Conservation (phyloP, 2,797 vertebrate species). For the Anniella stebbinsi region DNA sequence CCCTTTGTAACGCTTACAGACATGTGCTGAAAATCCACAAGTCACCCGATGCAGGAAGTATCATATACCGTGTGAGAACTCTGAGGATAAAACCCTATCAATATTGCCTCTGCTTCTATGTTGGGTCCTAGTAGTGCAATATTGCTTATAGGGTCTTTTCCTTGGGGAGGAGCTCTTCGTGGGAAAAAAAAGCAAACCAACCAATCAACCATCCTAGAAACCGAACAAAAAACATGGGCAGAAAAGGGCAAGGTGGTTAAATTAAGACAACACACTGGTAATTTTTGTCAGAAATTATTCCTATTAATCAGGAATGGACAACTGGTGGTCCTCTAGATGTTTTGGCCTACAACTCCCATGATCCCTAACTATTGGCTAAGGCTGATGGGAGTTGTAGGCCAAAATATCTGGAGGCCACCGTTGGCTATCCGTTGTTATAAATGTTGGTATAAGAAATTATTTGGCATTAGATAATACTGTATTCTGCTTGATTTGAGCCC, state of each 20-base stretch:
- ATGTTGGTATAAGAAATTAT: conserved; percentile 50
- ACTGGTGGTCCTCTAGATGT: too few relatives aligned
- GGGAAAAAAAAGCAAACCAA: conserved; percentile 67
- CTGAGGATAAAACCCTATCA: conserved; percentile 93
- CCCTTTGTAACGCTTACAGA: conserved; percentile 67
- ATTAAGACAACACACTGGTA: conserved; percentile 57
- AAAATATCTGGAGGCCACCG: too few relatives aligned
- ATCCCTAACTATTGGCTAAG: too few relatives aligned
- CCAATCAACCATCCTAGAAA: conserved; percentile 57
- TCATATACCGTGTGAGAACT: conserved; percentile 74
- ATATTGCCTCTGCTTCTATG: conserved; percentile 95
- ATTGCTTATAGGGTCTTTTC: conserved; percentile 98
- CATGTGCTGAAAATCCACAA: conserved; percentile 52
- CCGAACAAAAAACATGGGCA: neutral
- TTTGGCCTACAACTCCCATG: too few relatives aligned
- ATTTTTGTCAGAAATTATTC: neutral
- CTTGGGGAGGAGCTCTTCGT: conserved; percentile 82
- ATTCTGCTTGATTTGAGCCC: neutral
- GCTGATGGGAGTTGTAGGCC: too few relatives aligned
- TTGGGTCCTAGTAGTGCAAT: conserved; percentile 94
- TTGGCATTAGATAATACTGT: neutral
- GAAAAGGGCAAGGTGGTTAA: conserved; percentile 47
- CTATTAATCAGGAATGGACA: neutral
- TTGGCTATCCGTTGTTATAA: neutral
- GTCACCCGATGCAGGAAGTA: conserved; percentile 67